Evolutionary conservation across 2,113 vertebrate genomes (phyloP), one percentile per base, ranked within the genome.

Genomic region (Brachyhypopomus gauderio): DNA sequence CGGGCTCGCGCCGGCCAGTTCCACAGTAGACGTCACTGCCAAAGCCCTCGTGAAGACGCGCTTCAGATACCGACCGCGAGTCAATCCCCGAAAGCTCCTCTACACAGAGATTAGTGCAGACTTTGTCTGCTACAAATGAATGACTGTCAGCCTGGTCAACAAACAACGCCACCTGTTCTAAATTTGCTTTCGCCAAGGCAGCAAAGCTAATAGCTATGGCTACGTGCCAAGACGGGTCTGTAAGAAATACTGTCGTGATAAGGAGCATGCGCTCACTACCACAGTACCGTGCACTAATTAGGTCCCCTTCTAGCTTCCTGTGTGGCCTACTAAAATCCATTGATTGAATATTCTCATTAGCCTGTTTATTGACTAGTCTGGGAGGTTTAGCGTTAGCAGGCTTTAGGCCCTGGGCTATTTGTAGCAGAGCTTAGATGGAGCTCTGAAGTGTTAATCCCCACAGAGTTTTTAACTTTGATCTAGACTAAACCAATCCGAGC

Each of bases 291-390:
- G 23, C 36, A 74, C 78, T 78, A 79, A 81, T 86, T 84, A 82
- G 79, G 38, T 48, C 48, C 66, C 56, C 66, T 56, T 70, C 62
- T 66, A 36, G 75, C 75, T 75, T 48, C 41, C 77, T 82, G 59
- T 79, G 58, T 60, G 56, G 66, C 74, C 67, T 76, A 56, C 72
- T 79, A 60, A 83, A 82, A 69, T 77, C 67, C 77, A 88, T 83
- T 87, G 79, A 91, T 85, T 83, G 77, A 85, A 74, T 67, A 84
- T 89, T 87, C 88, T 89, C 87, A 90, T 92, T 90, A 91, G 81
- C 87, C 79, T 60, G 80, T 38, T 84, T 87, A 93, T 92, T 86
- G 90, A 93, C 88, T 85, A 85, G 82, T 76, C 55, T 77, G 72
- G 56, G 66, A 75, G 70, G 63, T 45, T 71, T 77, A 82, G 71